Percentiles rank a stretch among this genome's conserved stretches.
phyloP scores from a whole-genome alignment of 2,113 vertebrate species.

The Chlorodrepanis virens region DNA sequence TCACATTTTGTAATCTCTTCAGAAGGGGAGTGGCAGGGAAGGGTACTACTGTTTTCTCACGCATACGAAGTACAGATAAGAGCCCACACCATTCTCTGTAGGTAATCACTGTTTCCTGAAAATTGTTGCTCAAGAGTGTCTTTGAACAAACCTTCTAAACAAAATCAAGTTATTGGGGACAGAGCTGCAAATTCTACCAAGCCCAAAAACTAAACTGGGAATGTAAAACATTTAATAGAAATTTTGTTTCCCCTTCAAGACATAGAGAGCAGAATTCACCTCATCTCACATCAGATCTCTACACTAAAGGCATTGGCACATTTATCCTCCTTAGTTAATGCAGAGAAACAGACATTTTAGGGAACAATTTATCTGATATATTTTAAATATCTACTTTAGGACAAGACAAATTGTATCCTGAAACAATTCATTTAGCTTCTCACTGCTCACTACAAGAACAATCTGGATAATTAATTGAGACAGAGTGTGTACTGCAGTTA shows the following conservation, averaged over 20 bases:
- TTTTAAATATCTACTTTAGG: background rate
- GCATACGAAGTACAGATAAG: background rate
- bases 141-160: background rate
- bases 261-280: accelerated
- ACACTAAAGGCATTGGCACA: background rate
- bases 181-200: background rate
- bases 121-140: background rate
- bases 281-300: background rate
- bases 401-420: background rate
- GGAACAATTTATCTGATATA: background rate
- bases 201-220: background rate
- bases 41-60: background rate
- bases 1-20: background rate
- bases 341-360: background rate
- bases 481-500: background rate
- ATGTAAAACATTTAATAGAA: background rate
- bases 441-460: background rate
- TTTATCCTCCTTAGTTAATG: background rate
- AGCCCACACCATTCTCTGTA: background rate
- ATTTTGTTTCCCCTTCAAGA: background rate
- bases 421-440: background rate
- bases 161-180: background rate
- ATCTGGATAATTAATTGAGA: background rate
- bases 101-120: background rate
- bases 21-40: background rate